Base-by-base conservation (phyloP, 2,113 vertebrate genomes). In the Agapornis roseicollis region DNA sequence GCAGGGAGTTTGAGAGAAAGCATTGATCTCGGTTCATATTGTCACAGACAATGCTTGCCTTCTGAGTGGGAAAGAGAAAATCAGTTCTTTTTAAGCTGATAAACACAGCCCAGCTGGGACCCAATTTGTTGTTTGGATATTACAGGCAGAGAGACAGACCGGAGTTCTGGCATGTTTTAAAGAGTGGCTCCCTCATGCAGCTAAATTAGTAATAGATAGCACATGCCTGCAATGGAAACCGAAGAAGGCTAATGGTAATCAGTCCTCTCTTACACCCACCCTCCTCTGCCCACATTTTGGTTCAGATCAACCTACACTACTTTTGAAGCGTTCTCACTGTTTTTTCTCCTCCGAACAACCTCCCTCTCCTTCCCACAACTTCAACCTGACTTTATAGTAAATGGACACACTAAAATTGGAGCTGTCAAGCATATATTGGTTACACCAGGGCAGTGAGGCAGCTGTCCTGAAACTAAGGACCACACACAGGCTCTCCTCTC, bases 121-220 rank as follows among this genome's bases (percentile, higher is more conserved):
- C 29, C 80, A 90, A 65, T 94, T 97, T 97, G 89, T 90, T 96
- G 89, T 96, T 96, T 95, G 84, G 84, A 82, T 95, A 80, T 79
- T 92, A 58, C 77, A 91, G 73, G 56, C 95, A 87, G 91, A 92
- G 93, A 97, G 96, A 94, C 91, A 93, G 93, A 89, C 84, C n/a
- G 22, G 92, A 92, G 89, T 74, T 92, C 96, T 93, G 92, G 90
- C 90, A 86, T 86, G 56, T 73, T 91, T 94, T 88, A 83, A 95
- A 95, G 88, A 91, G 79, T 80, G 88, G 82, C 60, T 93, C 64
- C 81, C n/a, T 90, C 71, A 5, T 53, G 27, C 88, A 93, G 90
- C 79, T 93, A 91, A 95, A 91, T 96, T 77, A 92, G 95, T 88
- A 96, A 96, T 91, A 89, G 88, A 91, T 88, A 93, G 94, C 76